A percentile compares a stretch with the other conserved stretches of the same genome.
Evolutionary conservation across 2,797 vertebrate species (phyloP).

Genomic region (Myripristis murdjan): DNA sequence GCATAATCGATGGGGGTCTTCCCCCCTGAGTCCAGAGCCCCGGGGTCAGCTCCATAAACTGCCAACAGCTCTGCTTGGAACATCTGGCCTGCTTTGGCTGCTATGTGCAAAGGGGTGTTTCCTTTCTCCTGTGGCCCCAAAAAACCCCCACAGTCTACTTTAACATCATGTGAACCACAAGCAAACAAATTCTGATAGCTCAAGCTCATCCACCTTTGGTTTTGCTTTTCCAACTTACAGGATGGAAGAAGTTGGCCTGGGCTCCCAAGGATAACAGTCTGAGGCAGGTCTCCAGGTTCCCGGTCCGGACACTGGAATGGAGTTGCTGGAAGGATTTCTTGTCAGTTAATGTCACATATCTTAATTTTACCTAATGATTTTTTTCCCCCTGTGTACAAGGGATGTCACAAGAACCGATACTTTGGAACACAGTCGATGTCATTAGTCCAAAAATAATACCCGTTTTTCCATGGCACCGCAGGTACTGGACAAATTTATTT

Average conservation of each 20-base stretch:
- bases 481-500: too few species aligned
- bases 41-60: conserved; percentile 97
- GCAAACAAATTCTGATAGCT: not conserved
- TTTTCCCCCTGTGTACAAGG: too few species aligned
- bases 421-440: too few species aligned
- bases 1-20: conserved; percentile 97
- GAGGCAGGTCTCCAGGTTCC: conserved; percentile 96
- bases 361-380: too few species aligned
- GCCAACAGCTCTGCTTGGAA: conserved; percentile 94
- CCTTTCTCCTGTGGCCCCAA: conserved; percentile 92
- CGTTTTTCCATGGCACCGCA: too few species aligned
- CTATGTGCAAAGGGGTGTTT: conserved; percentile 96
- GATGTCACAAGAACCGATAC: too few species aligned
- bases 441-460: too few species aligned
- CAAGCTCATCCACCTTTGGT: not conserved
- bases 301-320: conserved; percentile 97
- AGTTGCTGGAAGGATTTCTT: conserved; percentile 94
- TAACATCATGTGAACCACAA: not conserved
- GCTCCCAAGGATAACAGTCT: conserved; percentile 95
- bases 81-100: conserved; percentile 96
- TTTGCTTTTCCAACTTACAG: conserved; percentile 83
- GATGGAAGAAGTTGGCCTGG: conserved; percentile 98
- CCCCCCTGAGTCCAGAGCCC: conserved; percentile 93
- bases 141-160: conserved; percentile 5
- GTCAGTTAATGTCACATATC: too few species aligned